Evolutionary conservation across 1,140 invertebrate genomes (phyloP).

Genomic region (Trichonephila clavipes): DNA sequence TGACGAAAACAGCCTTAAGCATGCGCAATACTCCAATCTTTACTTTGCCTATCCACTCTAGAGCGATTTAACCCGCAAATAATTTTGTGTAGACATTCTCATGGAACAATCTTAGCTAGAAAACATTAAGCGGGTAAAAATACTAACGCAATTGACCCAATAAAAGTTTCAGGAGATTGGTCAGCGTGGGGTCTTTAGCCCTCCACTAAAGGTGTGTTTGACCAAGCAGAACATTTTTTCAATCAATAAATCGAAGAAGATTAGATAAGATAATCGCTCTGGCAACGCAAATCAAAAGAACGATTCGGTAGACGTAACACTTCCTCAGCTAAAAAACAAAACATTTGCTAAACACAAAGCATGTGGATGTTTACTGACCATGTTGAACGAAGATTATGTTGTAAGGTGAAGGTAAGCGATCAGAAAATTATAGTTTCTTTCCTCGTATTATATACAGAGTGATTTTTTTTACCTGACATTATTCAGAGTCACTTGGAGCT

Average conservation of each 20-base stretch:
- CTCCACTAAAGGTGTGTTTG: background rate
- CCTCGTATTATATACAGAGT: too few relatives aligned
- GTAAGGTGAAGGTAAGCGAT: too few relatives aligned
- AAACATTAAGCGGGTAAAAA: background rate
- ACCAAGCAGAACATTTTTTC: background rate
- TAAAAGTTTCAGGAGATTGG: background rate
- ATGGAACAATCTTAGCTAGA: too few relatives aligned
- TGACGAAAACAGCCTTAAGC: too few relatives aligned
- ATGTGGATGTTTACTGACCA: background rate
- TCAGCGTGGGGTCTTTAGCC: background rate
- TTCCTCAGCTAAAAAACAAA: background rate
- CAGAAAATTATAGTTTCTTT: too few relatives aligned
- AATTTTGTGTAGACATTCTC: too few relatives aligned
- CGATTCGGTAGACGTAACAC: background rate
- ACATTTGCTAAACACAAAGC: background rate
- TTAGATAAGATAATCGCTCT: background rate
- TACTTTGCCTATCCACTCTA: too few relatives aligned
- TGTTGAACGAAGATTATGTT: background rate
- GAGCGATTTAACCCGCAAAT: too few relatives aligned
- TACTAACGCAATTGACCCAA: background rate
- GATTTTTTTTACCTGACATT: too few relatives aligned
- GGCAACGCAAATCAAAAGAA: background rate
- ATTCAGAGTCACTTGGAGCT: too few relatives aligned
- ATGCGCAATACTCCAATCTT: too few relatives aligned
- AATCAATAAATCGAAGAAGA: background rate